phyloP scores from a whole-genome alignment of 2,113 vertebrate species.

The Catagonus wagneri region DNA sequence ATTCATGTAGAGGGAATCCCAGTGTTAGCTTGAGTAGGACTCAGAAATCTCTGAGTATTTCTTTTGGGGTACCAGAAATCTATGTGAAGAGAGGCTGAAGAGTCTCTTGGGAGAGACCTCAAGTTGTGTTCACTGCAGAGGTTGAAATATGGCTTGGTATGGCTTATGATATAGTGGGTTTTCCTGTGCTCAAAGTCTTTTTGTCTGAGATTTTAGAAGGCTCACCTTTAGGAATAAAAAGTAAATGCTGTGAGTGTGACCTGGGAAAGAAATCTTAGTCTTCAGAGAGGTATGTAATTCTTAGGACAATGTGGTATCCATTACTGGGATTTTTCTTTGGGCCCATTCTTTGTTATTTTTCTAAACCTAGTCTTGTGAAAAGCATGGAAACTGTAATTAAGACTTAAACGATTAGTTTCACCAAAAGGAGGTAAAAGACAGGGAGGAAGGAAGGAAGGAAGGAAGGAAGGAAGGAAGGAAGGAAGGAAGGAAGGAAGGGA shows the following conservation, averaged over 20 bases:
- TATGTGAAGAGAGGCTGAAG: neutral
- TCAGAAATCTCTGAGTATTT: neutral
- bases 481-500: no score
- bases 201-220: neutral
- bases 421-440: neutral
- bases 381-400: neutral
- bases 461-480: no score
- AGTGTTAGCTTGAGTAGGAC: neutral
- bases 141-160: neutral
- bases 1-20: neutral
- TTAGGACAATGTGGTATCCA: neutral
- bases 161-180: neutral
- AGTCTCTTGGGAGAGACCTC: neutral
- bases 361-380: neutral
- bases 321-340: conserved; percentile 1
- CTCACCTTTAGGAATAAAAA: neutral
- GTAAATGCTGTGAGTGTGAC: neutral
- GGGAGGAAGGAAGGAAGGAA: no score
- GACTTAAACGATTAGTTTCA: neutral
- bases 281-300: neutral
- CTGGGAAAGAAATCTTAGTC: neutral
- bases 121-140: neutral
- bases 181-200: neutral
- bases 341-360: conserved; percentile 35
- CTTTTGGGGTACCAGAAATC: neutral